Percentiles rank a stretch among this genome's conserved stretches.
phyloP scores from a whole-genome alignment of 37 sponge, comb jelly and placozoan genomes.

The Agelas oroides region DNA sequence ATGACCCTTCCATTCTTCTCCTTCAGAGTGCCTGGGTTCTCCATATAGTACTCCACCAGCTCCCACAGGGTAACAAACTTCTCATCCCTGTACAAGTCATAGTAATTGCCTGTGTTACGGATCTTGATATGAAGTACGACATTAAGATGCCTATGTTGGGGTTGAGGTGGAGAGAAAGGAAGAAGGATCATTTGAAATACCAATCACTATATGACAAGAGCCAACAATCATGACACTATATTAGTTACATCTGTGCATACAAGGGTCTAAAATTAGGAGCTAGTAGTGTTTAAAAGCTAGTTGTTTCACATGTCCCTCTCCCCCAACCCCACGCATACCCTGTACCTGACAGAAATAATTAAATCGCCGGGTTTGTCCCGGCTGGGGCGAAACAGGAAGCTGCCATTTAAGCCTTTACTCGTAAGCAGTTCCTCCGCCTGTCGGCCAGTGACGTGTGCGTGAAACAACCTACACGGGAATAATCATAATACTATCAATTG shows the following conservation, averaged over 20 bases:
- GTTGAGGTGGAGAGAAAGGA: no score
- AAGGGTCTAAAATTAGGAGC: no score
- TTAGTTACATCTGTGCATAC: no score
- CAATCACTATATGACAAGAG: no score
- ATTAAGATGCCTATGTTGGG: constrained; percentile 62
- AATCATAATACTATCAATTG: no score
- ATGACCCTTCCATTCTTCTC: constrained; percentile 91
- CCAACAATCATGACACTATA: no score
- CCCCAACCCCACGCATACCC: no score
- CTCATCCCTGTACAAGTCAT: constrained; percentile 95
- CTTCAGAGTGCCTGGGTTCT: constrained; percentile 87
- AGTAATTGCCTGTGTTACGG: constrained; percentile 92
- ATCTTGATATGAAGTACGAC: constrained; percentile 94
- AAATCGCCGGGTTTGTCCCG: constrained; percentile 87
- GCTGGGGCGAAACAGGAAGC: constrained; percentile 86
- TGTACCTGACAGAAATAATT: constrained; percentile 86
- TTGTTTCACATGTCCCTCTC: no score
- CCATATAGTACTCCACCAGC: constrained; percentile 89
- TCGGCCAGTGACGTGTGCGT: constrained; percentile 76
- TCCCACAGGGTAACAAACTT: constrained; percentile 95
- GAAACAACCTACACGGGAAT: constrained; percentile 98
- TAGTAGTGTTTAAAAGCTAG: no score
- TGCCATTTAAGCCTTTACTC: constrained; percentile 73
- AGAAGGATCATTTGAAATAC: no score
- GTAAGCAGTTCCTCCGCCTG: constrained; percentile 82